A percentile compares a stretch with the other conserved stretches of the same genome.
phyloP scores from a whole-genome alignment of 92 coral and sea anemone species.

The Heteractis magnifica region DNA sequence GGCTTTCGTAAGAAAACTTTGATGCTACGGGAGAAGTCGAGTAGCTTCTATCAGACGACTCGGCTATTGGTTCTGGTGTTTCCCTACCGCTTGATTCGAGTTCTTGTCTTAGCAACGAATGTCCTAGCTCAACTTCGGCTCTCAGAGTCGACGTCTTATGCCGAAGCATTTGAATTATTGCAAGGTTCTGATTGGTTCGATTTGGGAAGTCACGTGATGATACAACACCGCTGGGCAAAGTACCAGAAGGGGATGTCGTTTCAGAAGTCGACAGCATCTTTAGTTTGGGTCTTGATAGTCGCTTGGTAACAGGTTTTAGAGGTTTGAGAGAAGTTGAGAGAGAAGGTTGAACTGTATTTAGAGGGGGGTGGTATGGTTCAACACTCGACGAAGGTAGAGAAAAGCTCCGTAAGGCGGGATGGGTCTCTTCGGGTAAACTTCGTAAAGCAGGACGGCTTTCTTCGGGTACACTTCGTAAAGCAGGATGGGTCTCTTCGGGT shows the following conservation, averaged over 20 bases:
- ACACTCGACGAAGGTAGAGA: background rate
- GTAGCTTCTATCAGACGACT: background rate
- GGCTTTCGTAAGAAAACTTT: background rate
- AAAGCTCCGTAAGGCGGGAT: background rate
- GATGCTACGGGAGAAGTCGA: background rate
- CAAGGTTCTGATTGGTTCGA: conserved; percentile 57
- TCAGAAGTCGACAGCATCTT: conserved; percentile 7
- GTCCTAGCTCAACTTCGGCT: conserved; percentile 34
- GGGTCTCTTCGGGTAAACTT: background rate
- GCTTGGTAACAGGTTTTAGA: background rate
- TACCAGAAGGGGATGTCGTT: background rate
- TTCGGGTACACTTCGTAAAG: background rate
- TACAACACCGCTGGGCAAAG: conserved; percentile 2
- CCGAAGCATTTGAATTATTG: conserved; percentile 57
- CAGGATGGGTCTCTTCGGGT: background rate
- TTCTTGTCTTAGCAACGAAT: conserved; percentile 17
- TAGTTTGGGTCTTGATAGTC: conserved; percentile 15
- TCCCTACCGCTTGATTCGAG: background rate
- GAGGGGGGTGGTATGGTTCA: background rate
- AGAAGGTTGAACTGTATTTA: background rate
- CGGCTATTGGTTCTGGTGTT: background rate
- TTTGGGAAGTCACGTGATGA: conserved; percentile 6
- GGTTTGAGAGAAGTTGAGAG: conserved; percentile 13
- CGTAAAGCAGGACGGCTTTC: background rate
- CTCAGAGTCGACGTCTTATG: conserved; percentile 60